These are phyloP conservation scores for Schizotus pectinicornis DNA, from an alignment of 2,888 invertebrate species.

Conservation along the genomic window DNA sequence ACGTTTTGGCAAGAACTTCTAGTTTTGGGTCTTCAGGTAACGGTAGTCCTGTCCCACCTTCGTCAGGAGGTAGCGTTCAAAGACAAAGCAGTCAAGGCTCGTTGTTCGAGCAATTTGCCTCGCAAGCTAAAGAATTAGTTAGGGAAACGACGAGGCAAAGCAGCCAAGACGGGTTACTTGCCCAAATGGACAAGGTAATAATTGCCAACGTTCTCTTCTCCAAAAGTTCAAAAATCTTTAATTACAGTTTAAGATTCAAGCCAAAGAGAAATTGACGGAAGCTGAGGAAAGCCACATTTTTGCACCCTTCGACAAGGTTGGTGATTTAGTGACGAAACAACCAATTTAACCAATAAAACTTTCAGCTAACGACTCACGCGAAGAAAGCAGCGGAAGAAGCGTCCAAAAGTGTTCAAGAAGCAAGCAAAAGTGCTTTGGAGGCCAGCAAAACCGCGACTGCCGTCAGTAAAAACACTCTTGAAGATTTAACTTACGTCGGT, in stretches of 20 bases:
- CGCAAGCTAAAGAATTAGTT: slow-evolving; percentile 88
- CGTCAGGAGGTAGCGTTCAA: slow-evolving; percentile 57
- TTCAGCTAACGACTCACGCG: slow-evolving; percentile 81
- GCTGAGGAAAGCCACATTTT: slow-evolving; percentile 77
- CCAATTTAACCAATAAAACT: slow-evolving; percentile 22
- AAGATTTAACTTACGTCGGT: slow-evolving; percentile 88
- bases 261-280: slow-evolving; percentile 65
- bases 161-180: slow-evolving; percentile 86
- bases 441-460: slow-evolving; percentile 88
- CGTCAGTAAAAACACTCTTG: slow-evolving; percentile 85
- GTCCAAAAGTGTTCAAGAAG: slow-evolving; percentile 82
- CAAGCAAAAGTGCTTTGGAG: slow-evolving; percentile 82
- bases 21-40: slow-evolving; percentile 64
- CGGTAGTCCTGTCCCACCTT: slow-evolving; percentile 52
- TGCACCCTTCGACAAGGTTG: slow-evolving; percentile 84
- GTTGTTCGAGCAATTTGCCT: slow-evolving; percentile 84
- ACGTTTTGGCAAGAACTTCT: slow-evolving; percentile 67
- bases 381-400: slow-evolving; percentile 87
- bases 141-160: slow-evolving; percentile 87
- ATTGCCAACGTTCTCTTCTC: too few relatives aligned
- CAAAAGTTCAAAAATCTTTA: too few relatives aligned
- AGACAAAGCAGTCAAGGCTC: slow-evolving; percentile 85
- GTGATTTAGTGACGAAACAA: slow-evolving; percentile 1
- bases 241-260: slow-evolving; percentile 64
- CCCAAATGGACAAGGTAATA: slow-evolving; percentile 81